Evolutionary conservation across 2,113 vertebrate species (phyloP).

Genomic region (Festucalex cinctus): DNA sequence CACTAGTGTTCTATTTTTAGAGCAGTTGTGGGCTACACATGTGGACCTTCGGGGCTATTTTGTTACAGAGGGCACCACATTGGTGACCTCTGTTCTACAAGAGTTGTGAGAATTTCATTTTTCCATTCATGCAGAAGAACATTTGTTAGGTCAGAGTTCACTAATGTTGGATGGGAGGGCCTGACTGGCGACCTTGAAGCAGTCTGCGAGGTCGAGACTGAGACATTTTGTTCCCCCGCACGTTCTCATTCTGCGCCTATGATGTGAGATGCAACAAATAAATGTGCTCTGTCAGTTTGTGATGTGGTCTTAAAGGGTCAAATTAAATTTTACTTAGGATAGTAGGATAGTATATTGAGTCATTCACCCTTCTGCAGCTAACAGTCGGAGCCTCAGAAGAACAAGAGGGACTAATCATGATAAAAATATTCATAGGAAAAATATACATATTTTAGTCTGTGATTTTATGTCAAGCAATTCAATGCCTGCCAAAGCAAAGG

Average conservation of each 20-base stretch:
- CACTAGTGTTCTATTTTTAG: no score
- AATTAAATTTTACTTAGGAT: no score
- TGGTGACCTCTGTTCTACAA: no score
- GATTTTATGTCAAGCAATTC: not conserved
- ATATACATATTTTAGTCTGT: not conserved
- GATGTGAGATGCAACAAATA: not conserved
- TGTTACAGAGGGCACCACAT: no score
- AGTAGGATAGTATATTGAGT: no score
- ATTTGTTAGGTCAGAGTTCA: not conserved
- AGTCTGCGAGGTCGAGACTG: not conserved
- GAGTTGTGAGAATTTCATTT: not conserved
- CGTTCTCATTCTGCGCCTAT: not conserved
- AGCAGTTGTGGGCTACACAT: no score
- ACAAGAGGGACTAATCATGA: not conserved
- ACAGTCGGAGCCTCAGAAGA: no score
- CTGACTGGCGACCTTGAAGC: no score
- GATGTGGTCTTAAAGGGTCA: not conserved
- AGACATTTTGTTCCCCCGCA: no score
- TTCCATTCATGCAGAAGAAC: not conserved
- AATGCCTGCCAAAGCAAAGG: not conserved
- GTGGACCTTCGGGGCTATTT: no score
- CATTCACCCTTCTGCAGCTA: no score
- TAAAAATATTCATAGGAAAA: not conserved
- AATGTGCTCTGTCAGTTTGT: not conserved
- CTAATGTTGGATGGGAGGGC: no score